A percentile compares a stretch with the other conserved stretches of the same genome.
These are phyloP conservation scores for Coryphaenoides rupestris DNA, from an alignment of 2,113 vertebrate genomes.

Conservation along the genomic window DNA sequence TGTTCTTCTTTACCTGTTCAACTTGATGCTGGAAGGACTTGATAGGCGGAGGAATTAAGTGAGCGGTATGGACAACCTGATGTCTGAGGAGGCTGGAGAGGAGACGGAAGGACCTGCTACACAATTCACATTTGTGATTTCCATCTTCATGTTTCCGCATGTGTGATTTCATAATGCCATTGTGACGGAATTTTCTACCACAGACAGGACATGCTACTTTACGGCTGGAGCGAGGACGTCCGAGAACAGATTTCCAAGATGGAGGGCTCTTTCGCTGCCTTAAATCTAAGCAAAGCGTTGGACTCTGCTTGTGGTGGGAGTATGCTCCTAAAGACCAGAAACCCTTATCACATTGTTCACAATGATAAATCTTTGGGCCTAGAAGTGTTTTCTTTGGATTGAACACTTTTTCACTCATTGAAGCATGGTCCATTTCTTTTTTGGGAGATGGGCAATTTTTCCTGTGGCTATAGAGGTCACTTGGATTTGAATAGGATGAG, in stretches of 20 bases:
- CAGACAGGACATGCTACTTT: constrained; percentile 66
- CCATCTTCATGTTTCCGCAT: constrained; percentile 68
- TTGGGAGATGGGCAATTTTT: constrained; percentile 53
- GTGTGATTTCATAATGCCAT: constrained; percentile 63
- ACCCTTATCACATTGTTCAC: constrained; percentile 73
- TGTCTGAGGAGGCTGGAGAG: constrained; percentile 74
- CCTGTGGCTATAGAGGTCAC: constrained; percentile 59
- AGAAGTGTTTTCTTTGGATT: constrained; percentile 77
- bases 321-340: constrained; percentile 77
- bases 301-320: constrained; percentile 72
- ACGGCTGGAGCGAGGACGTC: constrained; percentile 38
- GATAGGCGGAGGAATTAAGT: constrained; percentile 53
- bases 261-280: constrained; percentile 41
- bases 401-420: constrained; percentile 53
- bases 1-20: constrained; percentile 72
- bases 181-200: constrained; percentile 66
- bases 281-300: constrained; percentile 51
- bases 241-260: constrained; percentile 38
- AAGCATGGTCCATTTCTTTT: constrained; percentile 21
- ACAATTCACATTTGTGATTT: constrained; percentile 69
- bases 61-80: constrained; percentile 62
- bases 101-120: constrained; percentile 69
- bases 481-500: constrained; percentile 53
- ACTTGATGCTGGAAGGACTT: constrained; percentile 76
- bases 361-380: constrained; percentile 74